Evolutionary conservation across 1,140 invertebrate species (phyloP), one percentile per base, ranked within the genome.

Genomic region (Drosophila albomicans): DNA sequence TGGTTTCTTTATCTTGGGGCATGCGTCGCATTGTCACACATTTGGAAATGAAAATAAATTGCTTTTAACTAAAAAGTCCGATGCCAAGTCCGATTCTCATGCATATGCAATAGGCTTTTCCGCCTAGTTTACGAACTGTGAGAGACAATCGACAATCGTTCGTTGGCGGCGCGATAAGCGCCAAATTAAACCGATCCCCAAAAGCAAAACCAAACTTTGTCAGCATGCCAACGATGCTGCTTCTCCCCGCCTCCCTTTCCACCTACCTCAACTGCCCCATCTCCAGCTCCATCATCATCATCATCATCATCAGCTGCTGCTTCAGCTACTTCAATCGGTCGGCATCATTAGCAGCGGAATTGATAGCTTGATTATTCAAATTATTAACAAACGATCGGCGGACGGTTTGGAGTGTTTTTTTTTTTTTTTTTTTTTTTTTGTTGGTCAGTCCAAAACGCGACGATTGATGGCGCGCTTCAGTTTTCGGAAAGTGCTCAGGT

Each of bases 361-460:
- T 91, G 86, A 91, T 91, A 90, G 90, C 90, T 91, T 91, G 90
- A 91, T 91, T 91, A 91, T 91, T 91, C 81, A 91, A 91, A 91
- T 91, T 80, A 90, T 86, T 90, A 88, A 88, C 84, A 88, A 88
- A 88, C 85, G 85, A 91, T 84, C 75, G 63, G 65, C 77, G 52
- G 52, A 70, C 62, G 64, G 74, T 41, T 75, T 56, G 15, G 51
- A 43, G 41, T 57, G 41, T 25, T 54, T 25, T 25, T 25, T 25
- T 25, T 25, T 20, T 3, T 20, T 20, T 20, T 20, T 0, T 20
- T 25, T 25, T 25, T 0, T 4, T 25, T 25, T 4, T 63, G 69
- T 67, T 78, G 70, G 75, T 66, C 61, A 49, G 57, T 43, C 41
- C 61, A 73, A 59, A 69, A 68, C 20, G 63, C 67, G 77, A 80